These are phyloP conservation scores for Thymelicus acteon DNA, from an alignment of 2,888 invertebrate species.

Conservation along the genomic window DNA sequence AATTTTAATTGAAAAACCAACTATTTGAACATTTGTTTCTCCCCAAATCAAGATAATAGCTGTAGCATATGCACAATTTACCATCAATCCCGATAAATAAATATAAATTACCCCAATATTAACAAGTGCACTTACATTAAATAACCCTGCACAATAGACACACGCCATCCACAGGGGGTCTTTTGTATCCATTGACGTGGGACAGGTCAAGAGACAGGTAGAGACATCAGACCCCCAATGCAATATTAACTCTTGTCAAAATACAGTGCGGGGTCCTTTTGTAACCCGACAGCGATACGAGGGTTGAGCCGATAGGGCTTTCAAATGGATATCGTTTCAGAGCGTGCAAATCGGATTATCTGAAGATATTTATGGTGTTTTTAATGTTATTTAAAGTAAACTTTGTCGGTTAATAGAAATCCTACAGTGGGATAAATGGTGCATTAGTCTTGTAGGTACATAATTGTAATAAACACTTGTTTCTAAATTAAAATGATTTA, in stretches of 20 bases:
- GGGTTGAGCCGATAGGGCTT: conserved; percentile 44
- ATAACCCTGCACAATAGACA: conserved; percentile 53
- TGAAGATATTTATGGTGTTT: conserved; percentile 43
- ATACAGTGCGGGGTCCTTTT: conserved; percentile 66
- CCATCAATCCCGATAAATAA: conserved; percentile 21
- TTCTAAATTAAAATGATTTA: too few species aligned
- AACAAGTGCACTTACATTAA: conserved; percentile 50
- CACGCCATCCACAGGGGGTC: conserved; percentile 50
- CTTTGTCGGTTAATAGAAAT: too few species aligned
- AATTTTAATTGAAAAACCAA: too few species aligned
- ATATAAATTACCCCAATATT: conserved; percentile 27
- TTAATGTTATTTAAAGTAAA: conserved; percentile 29
- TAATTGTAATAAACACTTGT: too few species aligned
- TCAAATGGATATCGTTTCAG: conserved; percentile 21
- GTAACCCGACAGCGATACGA: conserved; percentile 64
- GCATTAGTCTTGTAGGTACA: too few species aligned
- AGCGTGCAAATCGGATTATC: conserved; percentile 61
- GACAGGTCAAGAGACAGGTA: conserved; percentile 55
- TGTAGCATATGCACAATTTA: conserved; percentile 9
- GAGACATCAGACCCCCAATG: conserved; percentile 59
- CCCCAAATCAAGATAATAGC: background rate
- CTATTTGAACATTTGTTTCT: background rate
- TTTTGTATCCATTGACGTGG: conserved; percentile 51
- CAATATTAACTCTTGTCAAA: conserved; percentile 81
- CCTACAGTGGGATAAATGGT: too few species aligned